Base-by-base conservation (phyloP, 1,140 invertebrate species). In the Temnothorax longispinosus region DNA sequence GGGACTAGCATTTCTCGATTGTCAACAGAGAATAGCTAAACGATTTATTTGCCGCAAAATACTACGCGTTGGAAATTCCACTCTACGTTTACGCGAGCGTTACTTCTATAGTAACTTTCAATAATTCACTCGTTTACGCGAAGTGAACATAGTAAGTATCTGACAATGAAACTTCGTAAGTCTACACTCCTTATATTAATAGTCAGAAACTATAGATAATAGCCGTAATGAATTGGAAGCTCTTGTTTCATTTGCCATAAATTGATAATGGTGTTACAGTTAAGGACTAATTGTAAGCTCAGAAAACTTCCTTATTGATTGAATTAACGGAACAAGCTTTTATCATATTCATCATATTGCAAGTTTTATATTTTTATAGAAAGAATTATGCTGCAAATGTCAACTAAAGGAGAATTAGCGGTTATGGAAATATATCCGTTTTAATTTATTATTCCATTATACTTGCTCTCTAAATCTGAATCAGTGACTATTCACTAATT, bases 1-100 rank as follows among this genome's bases (percentile, higher is more conserved):
- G 15, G 8, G 52, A 76, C 35, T 27, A 56, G 32, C 5, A 44
- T 76, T 76, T 76, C n/a, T 27, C 2, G 38, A 21, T 76, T 76
- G 74, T 32, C 35, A 38, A 60, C 21, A 47, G 38, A 56, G 32
- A 74, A 35, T 15, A 35, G 35, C n/a, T 75, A 58, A 58, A 27
- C 50, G 32, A 56, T 38, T 74, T 75, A 41, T 58, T 75, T 75
- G 41, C 11, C 32, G 21, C n/a, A 32, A 52, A 69, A 38, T 74
- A 56, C 18, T 41, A 21, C 35, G n/a, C n/a, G 35, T 76, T 76
- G 21, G 35, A 76, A 58, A 58, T 76, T 76, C n/a, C 7, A 54
- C 41, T 58, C n/a, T 21, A 27, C 27, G 27, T 27, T 27, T 27
- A 27, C 27, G 27, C 27, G 27, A 27, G 27, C 27, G 27, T 27